These are phyloP conservation scores for Threskiornis aethiopicus DNA, from an alignment of 2,797 vertebrate species.

Conservation along the genomic window DNA sequence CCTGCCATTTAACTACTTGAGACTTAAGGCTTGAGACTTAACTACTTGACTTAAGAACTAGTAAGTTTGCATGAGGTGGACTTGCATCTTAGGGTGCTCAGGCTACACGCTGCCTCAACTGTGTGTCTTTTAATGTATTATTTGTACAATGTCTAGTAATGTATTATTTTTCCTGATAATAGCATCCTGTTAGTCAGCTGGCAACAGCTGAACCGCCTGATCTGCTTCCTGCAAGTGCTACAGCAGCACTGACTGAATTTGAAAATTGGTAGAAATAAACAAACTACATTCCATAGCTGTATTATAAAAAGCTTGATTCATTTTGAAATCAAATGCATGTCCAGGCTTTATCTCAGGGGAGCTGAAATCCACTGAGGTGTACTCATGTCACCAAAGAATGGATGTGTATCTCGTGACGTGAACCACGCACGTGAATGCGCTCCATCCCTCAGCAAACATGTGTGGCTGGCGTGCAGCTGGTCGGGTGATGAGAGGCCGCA, in stretches of 20 bases:
- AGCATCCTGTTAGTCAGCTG: not conserved
- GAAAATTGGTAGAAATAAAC: not conserved
- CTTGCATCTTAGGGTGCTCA: not conserved
- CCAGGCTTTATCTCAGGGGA: no score
- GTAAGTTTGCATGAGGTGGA: not conserved
- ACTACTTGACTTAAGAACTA: not conserved
- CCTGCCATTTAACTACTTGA: not conserved
- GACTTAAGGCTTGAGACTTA: not conserved
- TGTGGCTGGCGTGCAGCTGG: not conserved
- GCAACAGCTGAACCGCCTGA: not conserved
- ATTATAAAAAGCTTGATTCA: not conserved
- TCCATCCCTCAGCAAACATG: rapidly evolving
- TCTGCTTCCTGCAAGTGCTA: not conserved
- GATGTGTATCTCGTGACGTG: rapidly evolving
- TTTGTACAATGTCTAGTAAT: not conserved
- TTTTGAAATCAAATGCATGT: not conserved
- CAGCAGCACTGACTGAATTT: not conserved
- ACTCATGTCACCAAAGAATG: not conserved
- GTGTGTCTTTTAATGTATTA: not conserved
- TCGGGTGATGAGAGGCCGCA: not conserved
- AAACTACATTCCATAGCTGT: not conserved
- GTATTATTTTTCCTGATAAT: not conserved
- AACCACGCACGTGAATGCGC: rapidly evolving
- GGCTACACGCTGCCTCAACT: not conserved
- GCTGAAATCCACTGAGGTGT: no score